Evolutionary conservation across 2,888 invertebrate species (phyloP), one percentile per base, ranked within the genome.

Genomic region (Odontocerum albicorne): DNA sequence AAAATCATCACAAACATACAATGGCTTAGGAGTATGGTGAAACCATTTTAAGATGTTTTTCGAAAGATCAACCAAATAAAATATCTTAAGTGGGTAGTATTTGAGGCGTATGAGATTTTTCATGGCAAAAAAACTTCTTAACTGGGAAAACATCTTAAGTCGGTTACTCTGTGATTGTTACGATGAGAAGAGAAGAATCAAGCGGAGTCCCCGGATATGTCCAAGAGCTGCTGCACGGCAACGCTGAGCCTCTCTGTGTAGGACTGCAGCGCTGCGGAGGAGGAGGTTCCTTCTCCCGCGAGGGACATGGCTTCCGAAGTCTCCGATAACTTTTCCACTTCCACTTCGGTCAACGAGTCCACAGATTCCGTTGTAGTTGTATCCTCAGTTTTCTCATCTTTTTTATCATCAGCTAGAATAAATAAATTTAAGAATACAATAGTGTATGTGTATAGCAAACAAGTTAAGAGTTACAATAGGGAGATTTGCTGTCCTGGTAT

Each of bases 321-420:
- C 16, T 57, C 51, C n/a, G 52, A 40, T 15, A 38, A 10, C 31
- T 47, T 54, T 36, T 49, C 49, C 10, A 31, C 39, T 44, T 46
- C 57, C 13, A 35, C 45, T 2, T 62, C 61, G 42, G 51, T 60
- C 4, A 40, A 44, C 22, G 55, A 54, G 39, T 33, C 52, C 15
- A 40, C 43, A 13, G 39, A 49, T 46, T 60, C 53, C 15, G 43
- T 43, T 40, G 27, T 15, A 3, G n/a, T 60, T 16, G 40, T 60
- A 50, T 45, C 62, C 55, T 62, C 68, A 22, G 67, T 67, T 68
- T 55, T 68, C 69, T 51, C 69, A 66, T 38, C 70, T 60, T 39
- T 64, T 59, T 72, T 72, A 33, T 35, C 49, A 31, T 32, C 42
- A 22, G 12, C 53, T 47, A 13, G 33, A 13, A 70, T 71, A 54